Evolutionary conservation across 2,113 vertebrate species (phyloP).

Genomic region (Cryptomyrus ogoouensis): DNA sequence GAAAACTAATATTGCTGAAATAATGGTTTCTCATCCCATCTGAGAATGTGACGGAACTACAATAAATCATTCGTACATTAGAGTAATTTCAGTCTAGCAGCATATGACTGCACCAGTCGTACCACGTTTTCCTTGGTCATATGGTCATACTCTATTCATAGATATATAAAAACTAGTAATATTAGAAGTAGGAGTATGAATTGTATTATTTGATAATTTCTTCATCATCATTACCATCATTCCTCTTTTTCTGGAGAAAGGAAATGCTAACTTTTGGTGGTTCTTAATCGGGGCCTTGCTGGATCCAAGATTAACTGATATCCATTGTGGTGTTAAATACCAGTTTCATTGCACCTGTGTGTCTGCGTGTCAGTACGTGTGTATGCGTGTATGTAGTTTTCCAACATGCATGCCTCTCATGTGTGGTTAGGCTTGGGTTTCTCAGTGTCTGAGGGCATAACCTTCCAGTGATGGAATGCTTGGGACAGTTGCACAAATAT

Average conservation of each 20-base stretch:
- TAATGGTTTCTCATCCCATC: constrained; percentile 47
- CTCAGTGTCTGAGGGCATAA: not conserved
- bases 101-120: constrained; percentile 51
- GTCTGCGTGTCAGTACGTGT: constrained; percentile 20
- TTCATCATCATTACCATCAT: constrained; percentile 43
- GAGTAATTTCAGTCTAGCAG: constrained; percentile 52
- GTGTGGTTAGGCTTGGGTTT: not conserved
- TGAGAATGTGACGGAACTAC: constrained; percentile 50
- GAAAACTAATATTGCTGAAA: constrained; percentile 65
- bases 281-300: constrained; percentile 22
- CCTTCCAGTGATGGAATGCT: not conserved
- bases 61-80: constrained; percentile 53
- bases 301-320: constrained; percentile 23
- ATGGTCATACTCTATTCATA: constrained; percentile 41
- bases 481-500: not conserved
- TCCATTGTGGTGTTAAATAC: constrained; percentile 32
- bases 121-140: constrained; percentile 59
- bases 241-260: constrained; percentile 42
- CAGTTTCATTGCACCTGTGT: constrained; percentile 17
- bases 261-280: constrained; percentile 45
- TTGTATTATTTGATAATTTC: constrained; percentile 62
- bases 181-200: constrained; percentile 68
- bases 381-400: not conserved
- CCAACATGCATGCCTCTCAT: not conserved
- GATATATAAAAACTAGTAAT: constrained; percentile 46